phyloP scores from a whole-genome alignment of 2,113 vertebrate species.

The Microtus montanus region DNA sequence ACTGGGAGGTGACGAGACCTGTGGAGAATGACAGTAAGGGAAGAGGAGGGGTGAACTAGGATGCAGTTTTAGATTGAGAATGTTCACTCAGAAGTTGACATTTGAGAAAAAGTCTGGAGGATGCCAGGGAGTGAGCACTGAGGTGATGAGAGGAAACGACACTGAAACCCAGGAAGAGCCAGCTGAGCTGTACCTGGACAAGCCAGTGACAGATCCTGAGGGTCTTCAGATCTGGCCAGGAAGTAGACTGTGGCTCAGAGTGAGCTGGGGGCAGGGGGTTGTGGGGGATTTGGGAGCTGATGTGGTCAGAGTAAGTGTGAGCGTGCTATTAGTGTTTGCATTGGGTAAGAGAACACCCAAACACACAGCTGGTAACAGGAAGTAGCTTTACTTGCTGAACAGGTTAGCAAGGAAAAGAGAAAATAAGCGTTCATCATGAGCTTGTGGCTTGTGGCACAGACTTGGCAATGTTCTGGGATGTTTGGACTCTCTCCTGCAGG shows the following conservation, averaged over 20 bases:
- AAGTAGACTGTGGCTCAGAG: not conserved
- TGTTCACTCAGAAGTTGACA: not conserved
- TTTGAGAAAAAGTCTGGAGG: not conserved
- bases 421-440: not conserved
- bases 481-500: not conserved
- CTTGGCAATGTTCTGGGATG: not conserved
- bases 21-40: not conserved
- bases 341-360: not conserved
- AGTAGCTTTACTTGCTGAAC: not conserved
- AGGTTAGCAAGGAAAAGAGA: not conserved
- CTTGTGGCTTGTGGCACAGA: too few species aligned
- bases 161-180: not conserved
- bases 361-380: not conserved
- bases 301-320: not conserved
- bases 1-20: not conserved
- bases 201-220: accelerated
- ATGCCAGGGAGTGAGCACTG: not conserved
- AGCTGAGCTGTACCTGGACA: not conserved
- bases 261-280: not conserved
- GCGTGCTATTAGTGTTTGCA: not conserved
- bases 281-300: not conserved
- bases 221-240: not conserved
- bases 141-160: not conserved
- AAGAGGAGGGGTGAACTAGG: not conserved
- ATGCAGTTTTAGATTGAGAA: not conserved